These are phyloP conservation scores for Heliothis peltigera DNA, from an alignment of 2,888 invertebrate species.

Conservation along the genomic window DNA sequence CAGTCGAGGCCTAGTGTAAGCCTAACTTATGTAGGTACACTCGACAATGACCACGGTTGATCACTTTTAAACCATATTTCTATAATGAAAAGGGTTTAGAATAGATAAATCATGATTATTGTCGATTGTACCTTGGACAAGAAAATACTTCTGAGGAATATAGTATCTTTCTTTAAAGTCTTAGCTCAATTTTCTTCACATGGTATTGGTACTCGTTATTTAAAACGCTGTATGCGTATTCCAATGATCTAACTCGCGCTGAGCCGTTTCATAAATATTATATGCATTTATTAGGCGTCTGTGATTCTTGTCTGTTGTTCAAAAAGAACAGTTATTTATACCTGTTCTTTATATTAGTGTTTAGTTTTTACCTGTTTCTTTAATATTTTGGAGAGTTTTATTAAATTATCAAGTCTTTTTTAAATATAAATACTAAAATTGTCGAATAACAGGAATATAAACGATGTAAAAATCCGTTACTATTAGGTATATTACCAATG, in stretches of 20 bases:
- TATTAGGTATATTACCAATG: background rate
- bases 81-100: background rate
- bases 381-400: constrained; percentile 4
- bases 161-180: constrained; percentile 16
- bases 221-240: background rate
- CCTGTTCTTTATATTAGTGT: constrained; percentile 13
- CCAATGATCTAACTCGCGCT: constrained; percentile 29
- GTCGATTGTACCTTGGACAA: background rate
- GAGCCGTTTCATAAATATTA: constrained; percentile 1
- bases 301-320: background rate
- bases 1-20: constrained; percentile 53
- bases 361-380: constrained; percentile 17
- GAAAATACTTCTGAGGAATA: constrained; percentile 24
- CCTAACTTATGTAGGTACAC: constrained; percentile 36
- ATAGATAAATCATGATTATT: background rate
- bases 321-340: constrained; percentile 29
- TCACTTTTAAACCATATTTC: background rate
- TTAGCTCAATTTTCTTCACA: constrained; percentile 1
- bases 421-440: background rate
- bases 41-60: background rate
- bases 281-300: constrained; percentile 1
- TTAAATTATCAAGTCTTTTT: background rate
- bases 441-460: background rate
- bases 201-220: no score
- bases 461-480: background rate